Percentiles rank a stretch among this genome's conserved stretches.
phyloP scores from a whole-genome alignment of 2,113 vertebrate genomes.

The Ciconia boyciana region DNA sequence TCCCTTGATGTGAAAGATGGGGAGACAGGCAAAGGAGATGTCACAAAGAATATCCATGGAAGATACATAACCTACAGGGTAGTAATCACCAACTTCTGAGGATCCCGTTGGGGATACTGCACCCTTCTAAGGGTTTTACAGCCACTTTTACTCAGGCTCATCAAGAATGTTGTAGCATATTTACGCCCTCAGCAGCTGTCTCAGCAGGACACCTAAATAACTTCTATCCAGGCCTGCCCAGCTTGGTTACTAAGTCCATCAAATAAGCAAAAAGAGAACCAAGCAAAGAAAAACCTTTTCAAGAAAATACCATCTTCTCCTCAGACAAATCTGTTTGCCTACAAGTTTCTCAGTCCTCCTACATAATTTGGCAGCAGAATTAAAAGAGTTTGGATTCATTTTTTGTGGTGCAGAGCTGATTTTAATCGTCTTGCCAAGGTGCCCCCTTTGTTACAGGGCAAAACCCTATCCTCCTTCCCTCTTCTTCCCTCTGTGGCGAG shows the following conservation, averaged over 20 bases:
- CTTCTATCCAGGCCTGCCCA: neutral
- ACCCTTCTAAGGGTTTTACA: neutral
- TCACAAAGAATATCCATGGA: neutral
- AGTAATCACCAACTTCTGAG: neutral
- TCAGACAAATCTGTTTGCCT: neutral
- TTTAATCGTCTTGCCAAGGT: neutral
- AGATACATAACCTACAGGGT: neutral
- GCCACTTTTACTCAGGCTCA: neutral
- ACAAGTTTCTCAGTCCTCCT: slow-evolving; percentile 7
- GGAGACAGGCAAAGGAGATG: neutral
- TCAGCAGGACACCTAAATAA: neutral
- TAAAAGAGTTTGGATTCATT: neutral
- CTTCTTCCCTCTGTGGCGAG: neutral
- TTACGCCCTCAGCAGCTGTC: neutral
- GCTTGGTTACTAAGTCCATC: neutral
- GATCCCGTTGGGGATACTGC: neutral
- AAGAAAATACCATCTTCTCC: neutral
- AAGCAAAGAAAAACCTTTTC: neutral
- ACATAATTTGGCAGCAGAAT: neutral
- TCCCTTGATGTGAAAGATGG: neutral
- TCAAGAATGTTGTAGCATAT: neutral
- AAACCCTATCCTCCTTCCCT: neutral
- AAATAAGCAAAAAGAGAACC: neutral
- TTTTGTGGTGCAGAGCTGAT: neutral
- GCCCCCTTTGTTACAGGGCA: neutral